phyloP scores from a whole-genome alignment of 2,888 invertebrate species.

The Embidobia sp. region DNA sequence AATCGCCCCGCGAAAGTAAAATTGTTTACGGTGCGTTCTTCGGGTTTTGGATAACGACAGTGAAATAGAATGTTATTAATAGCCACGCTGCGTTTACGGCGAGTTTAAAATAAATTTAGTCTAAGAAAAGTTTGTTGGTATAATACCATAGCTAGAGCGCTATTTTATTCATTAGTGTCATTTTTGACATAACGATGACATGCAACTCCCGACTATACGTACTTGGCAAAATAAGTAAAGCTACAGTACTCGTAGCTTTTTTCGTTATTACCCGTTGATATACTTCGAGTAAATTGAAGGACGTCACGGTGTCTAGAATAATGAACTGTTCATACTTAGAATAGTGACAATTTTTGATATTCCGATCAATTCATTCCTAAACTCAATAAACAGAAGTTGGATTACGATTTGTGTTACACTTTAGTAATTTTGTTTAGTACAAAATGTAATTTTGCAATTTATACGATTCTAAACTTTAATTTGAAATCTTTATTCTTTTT shows the following conservation, averaged over 20 bases:
- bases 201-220: conserved; percentile 1
- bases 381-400: no score
- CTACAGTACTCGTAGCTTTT: not conserved
- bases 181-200: conserved; percentile 2
- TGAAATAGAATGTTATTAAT: not conserved
- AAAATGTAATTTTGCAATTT: no score
- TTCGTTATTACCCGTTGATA: not conserved
- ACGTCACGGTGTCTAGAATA: conserved; percentile 14
- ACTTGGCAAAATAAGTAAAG: not conserved
- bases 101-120: not conserved
- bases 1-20: no score
- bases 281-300: conserved; percentile 12
- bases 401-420: no score
- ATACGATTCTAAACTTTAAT: no score
- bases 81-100: not conserved
- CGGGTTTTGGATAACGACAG: not conserved
- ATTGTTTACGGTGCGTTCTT: no score
- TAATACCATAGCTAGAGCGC: no score
- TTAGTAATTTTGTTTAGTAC: no score
- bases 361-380: no score
- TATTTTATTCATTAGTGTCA: not conserved
- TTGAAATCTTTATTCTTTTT: no score
- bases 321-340: conserved; percentile 3
- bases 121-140: not conserved
- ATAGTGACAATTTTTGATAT: no score